Evolutionary conservation across 1,140 invertebrate genomes (phyloP).

Genomic region (Sipha flava): DNA sequence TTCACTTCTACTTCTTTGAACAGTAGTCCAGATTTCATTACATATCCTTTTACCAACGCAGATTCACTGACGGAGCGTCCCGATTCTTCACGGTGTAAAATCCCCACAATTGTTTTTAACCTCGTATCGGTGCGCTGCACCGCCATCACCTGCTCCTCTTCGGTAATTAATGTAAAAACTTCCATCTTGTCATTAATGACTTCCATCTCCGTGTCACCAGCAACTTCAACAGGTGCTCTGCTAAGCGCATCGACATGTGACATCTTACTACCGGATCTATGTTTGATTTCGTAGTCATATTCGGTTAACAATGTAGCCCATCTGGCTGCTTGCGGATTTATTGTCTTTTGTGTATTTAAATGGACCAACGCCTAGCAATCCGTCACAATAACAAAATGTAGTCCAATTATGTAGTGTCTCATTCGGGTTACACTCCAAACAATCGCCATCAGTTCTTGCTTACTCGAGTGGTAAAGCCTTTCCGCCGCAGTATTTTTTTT

Average conservation of each 20-base stretch:
- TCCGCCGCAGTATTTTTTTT: not conserved
- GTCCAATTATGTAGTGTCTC: not conserved
- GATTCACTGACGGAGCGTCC: too few relatives aligned
- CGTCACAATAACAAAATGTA: not conserved
- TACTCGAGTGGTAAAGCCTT: not conserved
- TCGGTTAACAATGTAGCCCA: constrained; percentile 42
- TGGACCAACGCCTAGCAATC: not conserved
- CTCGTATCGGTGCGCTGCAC: not conserved
- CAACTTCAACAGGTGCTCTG: constrained; percentile 7
- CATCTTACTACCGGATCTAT: constrained; percentile 39
- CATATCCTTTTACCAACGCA: not conserved
- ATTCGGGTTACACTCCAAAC: not conserved
- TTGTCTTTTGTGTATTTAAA: constrained; percentile 22
- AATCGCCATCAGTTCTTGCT: not conserved
- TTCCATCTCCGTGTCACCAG: not conserved
- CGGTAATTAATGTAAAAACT: not conserved
- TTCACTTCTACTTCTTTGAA: not conserved
- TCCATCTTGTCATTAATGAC: not conserved
- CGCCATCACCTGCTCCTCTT: not conserved
- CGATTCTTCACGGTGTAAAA: not conserved
- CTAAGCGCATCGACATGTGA: constrained; percentile 43
- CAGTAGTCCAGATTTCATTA: not conserved
- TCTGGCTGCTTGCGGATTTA: constrained; percentile 39
- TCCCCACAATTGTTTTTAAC: not conserved
- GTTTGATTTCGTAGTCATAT: constrained; percentile 38